Conservation (phyloP, 2,888 invertebrate species). For the Exephanes ischioxanthus region DNA sequence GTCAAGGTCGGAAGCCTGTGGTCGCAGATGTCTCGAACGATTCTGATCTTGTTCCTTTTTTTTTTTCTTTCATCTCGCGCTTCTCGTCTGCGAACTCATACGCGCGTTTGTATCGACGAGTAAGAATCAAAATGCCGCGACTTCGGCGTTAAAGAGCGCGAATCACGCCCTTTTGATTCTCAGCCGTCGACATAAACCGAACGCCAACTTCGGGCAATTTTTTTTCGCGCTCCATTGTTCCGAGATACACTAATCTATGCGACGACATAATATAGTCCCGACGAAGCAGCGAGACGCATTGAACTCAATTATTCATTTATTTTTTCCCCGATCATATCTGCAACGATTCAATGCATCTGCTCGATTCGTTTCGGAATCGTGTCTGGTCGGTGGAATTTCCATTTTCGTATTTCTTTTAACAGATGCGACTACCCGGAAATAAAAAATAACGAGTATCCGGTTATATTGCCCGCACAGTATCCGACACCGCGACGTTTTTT, state of each 20-base stretch:
- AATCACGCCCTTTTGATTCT: background rate
- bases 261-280: background rate
- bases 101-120: too few relatives aligned
- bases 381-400: background rate
- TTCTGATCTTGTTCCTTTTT: background rate
- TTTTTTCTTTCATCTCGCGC: background rate
- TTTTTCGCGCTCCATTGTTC: background rate
- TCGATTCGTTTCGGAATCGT: background rate
- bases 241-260: background rate
- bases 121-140: too few relatives aligned
- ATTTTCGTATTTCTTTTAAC: background rate
- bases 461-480: background rate
- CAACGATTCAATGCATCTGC: background rate
- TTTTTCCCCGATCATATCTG: background rate
- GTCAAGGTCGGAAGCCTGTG: background rate
- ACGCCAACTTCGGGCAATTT: background rate
- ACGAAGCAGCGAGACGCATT: background rate
- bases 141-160: too few relatives aligned
- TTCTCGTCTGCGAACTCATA: background rate
- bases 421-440: background rate
- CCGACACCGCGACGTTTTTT: background rate
- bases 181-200: background rate
- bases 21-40: constrained; percentile 27
- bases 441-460: background rate
- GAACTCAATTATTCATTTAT: background rate